Conservation (phyloP, 1,140 invertebrate genomes). For the Heliconius melpomene region DNA sequence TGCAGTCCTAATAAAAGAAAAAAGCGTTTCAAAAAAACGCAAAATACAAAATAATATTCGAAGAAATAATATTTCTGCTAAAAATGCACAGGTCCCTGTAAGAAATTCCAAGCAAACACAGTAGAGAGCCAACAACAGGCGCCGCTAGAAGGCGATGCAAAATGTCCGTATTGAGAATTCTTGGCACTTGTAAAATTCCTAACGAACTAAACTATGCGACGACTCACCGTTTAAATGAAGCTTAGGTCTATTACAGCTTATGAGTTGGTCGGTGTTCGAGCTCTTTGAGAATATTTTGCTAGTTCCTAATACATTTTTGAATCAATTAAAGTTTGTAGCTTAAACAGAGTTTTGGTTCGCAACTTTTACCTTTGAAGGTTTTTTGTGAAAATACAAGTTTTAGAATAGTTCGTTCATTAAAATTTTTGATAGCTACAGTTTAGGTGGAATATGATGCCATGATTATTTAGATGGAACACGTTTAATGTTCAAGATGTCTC, state of each 20-base stretch:
- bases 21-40: neutral
- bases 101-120: conserved; percentile 2
- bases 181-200: conserved; percentile 37
- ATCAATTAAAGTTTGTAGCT: conserved; percentile 7
- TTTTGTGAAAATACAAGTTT: neutral
- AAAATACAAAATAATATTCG: neutral
- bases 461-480: too few species aligned
- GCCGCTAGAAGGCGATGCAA: conserved; percentile 23
- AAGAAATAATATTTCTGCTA: neutral
- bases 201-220: conserved; percentile 36
- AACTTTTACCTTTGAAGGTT: conserved; percentile 7
- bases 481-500: too few species aligned
- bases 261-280: conserved; percentile 27
- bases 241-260: conserved; percentile 37
- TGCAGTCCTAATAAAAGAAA: neutral
- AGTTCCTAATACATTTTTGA: conserved; percentile 1
- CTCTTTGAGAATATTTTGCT: conserved; percentile 14
- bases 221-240: conserved; percentile 35
- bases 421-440: neutral
- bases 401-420: neutral
- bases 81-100: neutral
- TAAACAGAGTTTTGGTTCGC: neutral
- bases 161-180: conserved; percentile 31
- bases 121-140: neutral
- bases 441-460: neutral